Conservation (phyloP, 2,113 vertebrate species). For the Nibea albiflora region DNA sequence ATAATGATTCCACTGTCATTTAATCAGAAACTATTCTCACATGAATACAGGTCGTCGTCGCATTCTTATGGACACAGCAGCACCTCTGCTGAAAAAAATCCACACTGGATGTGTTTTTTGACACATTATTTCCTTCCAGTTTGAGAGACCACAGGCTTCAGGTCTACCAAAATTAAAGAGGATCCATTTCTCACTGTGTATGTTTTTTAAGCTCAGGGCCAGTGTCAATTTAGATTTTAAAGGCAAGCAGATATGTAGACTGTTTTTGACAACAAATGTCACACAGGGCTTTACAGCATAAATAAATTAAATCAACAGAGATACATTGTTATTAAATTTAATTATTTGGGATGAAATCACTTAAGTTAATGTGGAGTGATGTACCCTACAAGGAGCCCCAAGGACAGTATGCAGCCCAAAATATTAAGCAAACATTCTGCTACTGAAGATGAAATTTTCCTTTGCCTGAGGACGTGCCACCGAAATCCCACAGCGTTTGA, state of each 20-base stretch:
- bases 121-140: not conserved
- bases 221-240: not conserved
- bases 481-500: not conserved
- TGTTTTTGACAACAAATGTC: not conserved
- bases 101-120: not conserved
- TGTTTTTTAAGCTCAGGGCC: not conserved
- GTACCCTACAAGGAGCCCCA: not conserved
- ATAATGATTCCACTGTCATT: no score
- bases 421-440: not conserved
- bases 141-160: slow-evolving; percentile 4
- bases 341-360: not conserved
- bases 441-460: not conserved
- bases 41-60: no score
- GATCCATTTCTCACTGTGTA: not conserved
- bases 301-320: not conserved
- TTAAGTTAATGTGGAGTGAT: not conserved
- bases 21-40: no score
- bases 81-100: no score
- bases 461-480: not conserved
- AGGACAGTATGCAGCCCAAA: not conserved
- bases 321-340: not conserved
- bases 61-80: no score
- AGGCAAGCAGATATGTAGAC: not conserved
- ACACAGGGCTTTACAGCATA: not conserved
- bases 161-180: slow-evolving; percentile 1